A percentile compares a stretch with the other conserved stretches of the same genome.
These are phyloP conservation scores for Prosapia bicincta DNA, from an alignment of 2,888 invertebrate genomes.

Conservation along the genomic window DNA sequence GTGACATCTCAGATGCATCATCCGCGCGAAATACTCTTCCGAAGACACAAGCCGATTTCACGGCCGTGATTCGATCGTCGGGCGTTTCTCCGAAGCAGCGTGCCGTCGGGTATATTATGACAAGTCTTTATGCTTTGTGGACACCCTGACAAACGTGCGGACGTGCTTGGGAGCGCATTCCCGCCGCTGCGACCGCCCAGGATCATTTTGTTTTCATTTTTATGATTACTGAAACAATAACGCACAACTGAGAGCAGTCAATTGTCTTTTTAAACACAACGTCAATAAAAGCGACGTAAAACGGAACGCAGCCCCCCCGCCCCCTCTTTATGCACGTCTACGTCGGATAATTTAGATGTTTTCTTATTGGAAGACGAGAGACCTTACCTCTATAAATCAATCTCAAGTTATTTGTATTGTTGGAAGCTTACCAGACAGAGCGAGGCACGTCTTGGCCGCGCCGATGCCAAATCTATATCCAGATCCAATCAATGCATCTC, in stretches of 20 bases:
- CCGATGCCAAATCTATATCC: neutral
- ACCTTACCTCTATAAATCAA: neutral
- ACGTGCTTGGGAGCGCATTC: constrained; percentile 19
- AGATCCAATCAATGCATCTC: neutral
- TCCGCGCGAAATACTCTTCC: neutral
- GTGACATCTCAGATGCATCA: too few relatives aligned
- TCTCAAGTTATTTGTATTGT: neutral
- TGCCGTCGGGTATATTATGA: neutral
- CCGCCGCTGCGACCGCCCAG: constrained; percentile 10
- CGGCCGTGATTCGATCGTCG: neutral
- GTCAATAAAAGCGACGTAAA: constrained; percentile 22
- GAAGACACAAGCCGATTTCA: neutral
- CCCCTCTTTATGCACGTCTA: neutral
- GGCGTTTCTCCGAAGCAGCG: neutral
- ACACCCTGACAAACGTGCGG: constrained; percentile 19
- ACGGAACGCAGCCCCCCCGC: neutral
- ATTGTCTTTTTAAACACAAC: constrained; percentile 26
- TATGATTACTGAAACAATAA: constrained; percentile 30
- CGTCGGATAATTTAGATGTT: neutral
- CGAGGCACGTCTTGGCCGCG: neutral
- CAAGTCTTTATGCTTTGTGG: neutral
- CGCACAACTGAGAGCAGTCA: constrained; percentile 16
- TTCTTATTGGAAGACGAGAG: neutral
- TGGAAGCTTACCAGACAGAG: neutral
- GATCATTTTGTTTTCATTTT: constrained; percentile 30